Base-by-base conservation (phyloP, 2,113 vertebrate genomes). In the Arenaria interpres region DNA sequence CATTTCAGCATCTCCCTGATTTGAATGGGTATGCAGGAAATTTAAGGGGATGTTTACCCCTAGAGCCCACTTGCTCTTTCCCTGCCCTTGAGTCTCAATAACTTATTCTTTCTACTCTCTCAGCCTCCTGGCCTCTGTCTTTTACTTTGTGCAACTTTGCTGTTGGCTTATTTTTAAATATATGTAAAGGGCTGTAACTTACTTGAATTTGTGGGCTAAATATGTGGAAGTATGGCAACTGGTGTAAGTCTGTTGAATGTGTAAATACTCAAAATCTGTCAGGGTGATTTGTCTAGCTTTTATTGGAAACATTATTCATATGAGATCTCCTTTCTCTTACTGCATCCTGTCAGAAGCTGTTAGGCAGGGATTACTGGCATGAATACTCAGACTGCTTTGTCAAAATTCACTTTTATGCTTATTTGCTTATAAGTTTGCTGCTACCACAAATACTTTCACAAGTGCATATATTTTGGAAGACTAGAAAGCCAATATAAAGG, bases 261-360 rank as follows among this genome's bases (percentile, higher is more conserved):
- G 62, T 86, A 94, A 93, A 93, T 90, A 87, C 67, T 92, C 17
- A 12, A 60, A 87, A 85, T 69, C 84, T 79, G 57, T 53, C 57
- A 62, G 85, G 62, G 59, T 76, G 69, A 69, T 79, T 92, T 96
- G 67, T 37, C 50, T 82, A 50, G 57, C 39, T 91, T 87, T 89
- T 89, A 62, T 32, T 96, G 62, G 87, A 93, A 85, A 69, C 39
- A 16, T 92, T 89, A 69, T 86, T 94, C 37, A 20, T 64, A 41
- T 3, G n/a, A 73, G 54, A 79, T 76, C 67, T 78, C 80, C 68
- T 79, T 87, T 96, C 77, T 94, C 45, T 80, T 71, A 59, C 80
- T 91, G 71, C 71, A 39, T 85, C 80, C 71, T 63, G 25, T 96
- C 77, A 82, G 84, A 76, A 96, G 81, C 87, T 73, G 39, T 79